Percentiles rank a stretch among this genome's conserved stretches.
Conservation (phyloP, 2,113 vertebrate species). For the Xyliphius kryptos region DNA sequence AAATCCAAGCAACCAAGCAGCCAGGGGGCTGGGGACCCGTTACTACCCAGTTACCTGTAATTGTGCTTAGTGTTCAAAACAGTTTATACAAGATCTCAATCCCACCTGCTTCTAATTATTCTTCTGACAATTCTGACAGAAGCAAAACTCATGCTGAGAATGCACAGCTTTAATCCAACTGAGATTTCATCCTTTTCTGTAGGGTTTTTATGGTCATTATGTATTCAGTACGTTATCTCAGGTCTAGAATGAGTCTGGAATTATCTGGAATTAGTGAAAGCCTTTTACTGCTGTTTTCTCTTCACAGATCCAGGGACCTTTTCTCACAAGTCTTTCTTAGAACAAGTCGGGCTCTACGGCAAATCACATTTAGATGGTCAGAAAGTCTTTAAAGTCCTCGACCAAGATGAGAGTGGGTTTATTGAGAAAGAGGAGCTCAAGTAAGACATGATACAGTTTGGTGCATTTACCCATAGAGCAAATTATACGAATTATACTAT, state of each 20-base stretch:
- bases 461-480: no score
- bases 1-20: slow-evolving; percentile 59
- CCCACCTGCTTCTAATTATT: no score
- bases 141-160: no score
- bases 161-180: no score
- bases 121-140: no score
- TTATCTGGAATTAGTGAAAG: no score
- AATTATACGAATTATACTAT: no score
- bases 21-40: slow-evolving; percentile 50
- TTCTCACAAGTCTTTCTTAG: slow-evolving; percentile 61
- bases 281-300: slow-evolving; percentile 2
- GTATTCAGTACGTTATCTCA: no score
- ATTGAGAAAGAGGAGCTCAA: slow-evolving; percentile 70
- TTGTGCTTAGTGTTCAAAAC: slow-evolving; percentile 42
- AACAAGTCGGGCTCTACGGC: slow-evolving; percentile 57
- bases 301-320: slow-evolving; percentile 62
- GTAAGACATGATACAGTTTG: slow-evolving; percentile 54
- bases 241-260: no score
- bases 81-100: no score
- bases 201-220: no score
- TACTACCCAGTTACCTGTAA: slow-evolving; percentile 51
- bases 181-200: no score
- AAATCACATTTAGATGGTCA: slow-evolving; percentile 47
- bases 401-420: slow-evolving; percentile 67
- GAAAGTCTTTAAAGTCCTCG: slow-evolving; percentile 60